Evolutionary conservation across 2,797 vertebrate species (phyloP).

Genomic region (Neosilurus mollespiculum): DNA sequence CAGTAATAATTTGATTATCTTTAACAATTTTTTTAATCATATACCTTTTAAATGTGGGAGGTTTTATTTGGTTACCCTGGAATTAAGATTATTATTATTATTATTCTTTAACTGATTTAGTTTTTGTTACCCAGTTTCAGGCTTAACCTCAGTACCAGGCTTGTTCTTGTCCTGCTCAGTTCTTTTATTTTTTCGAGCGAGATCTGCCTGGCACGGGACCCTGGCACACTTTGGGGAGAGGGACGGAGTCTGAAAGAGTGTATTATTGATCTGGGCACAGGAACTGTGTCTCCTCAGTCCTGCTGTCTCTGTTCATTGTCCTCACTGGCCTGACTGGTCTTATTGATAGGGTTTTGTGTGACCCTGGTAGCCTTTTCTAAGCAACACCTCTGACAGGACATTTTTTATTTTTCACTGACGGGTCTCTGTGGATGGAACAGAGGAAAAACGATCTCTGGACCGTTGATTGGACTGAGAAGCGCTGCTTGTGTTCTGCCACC

Average conservation of each 20-base stretch:
- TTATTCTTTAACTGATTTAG: not conserved
- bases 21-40: no score
- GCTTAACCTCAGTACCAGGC: conserved; percentile 61
- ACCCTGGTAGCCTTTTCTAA: conserved; percentile 50
- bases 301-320: conserved; percentile 81
- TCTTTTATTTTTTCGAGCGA: conserved; percentile 36
- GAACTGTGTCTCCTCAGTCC: conserved; percentile 68
- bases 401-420: conserved; percentile 43
- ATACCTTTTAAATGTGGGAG: no score
- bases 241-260: conserved; percentile 74
- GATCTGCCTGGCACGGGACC: conserved; percentile 63
- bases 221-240: conserved; percentile 65
- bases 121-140: not conserved
- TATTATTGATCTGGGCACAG: conserved; percentile 73
- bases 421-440: conserved; percentile 35
- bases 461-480: conserved; percentile 5
- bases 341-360: conserved; percentile 72
- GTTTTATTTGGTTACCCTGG: not conserved
- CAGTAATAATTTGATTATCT: no score
- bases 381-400: conserved; percentile 46
- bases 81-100: not conserved
- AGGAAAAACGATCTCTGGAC: conserved; percentile 31
- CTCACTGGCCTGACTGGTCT: conserved; percentile 69
- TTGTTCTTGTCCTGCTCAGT: conserved; percentile 61
- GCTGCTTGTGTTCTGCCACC: not conserved